Conservation (phyloP, 2,113 vertebrate genomes). For the Tyto alba region DNA sequence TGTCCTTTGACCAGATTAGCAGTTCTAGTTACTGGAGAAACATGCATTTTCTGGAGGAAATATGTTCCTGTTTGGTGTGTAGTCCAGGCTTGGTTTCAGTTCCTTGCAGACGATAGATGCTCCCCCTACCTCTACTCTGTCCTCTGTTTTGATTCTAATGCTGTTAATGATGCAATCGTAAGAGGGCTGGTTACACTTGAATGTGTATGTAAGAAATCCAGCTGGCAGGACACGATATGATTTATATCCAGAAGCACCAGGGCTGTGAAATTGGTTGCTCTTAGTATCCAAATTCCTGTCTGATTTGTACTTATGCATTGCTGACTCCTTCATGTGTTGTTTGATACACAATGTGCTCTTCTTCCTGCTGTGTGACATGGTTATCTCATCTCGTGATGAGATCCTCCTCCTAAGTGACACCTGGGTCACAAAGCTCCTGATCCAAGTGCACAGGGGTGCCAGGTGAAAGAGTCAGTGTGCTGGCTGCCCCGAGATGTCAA, state of each 20-base stretch:
- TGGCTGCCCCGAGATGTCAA: background rate
- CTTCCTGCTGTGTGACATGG: background rate
- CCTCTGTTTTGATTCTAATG: background rate
- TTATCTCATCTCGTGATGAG: background rate
- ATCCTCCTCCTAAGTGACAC: background rate
- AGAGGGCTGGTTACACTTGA: background rate
- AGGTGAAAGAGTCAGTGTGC: background rate
- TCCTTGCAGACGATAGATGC: background rate
- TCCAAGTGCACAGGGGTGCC: fast-evolving
- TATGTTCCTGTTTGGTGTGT: background rate
- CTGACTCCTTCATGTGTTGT: background rate
- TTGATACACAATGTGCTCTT: background rate
- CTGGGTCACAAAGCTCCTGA: background rate
- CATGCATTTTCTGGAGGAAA: background rate
- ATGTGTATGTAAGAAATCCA: background rate
- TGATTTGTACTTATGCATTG: background rate
- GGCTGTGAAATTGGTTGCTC: background rate
- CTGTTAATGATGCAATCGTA: background rate
- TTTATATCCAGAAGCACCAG: background rate
- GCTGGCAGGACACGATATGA: background rate
- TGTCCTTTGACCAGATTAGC: background rate
- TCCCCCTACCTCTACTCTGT: background rate
- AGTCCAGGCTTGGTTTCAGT: background rate
- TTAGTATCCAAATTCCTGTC: background rate
- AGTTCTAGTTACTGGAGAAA: background rate